Evolutionary conservation across 2,113 vertebrate species (phyloP), one percentile per base, ranked within the genome.

Genomic region (Anhinga anhinga): DNA sequence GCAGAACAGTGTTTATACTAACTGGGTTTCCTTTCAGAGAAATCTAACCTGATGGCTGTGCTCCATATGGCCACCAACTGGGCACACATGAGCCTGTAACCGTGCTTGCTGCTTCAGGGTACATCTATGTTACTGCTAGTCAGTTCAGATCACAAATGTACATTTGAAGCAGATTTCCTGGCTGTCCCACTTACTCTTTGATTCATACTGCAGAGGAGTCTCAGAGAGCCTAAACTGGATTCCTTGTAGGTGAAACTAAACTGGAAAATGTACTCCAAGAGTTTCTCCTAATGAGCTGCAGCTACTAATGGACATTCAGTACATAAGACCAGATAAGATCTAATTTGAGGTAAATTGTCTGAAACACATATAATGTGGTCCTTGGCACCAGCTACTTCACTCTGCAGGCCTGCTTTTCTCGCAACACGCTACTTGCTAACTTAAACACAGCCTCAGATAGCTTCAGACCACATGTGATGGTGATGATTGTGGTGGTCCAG

Each of bases 111-210:
- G 71, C 74, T 93, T 34, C 74, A 40, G 79, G 81, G 56, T 49
- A 32, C 0, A 0, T 30, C 7, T 23, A 26, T 5, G 5, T 21
- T 55, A 56, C 69, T 42, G 25, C 5, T 44, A 19, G 32, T 40
- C 49, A 38, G n/a, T 22, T 58, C 47, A 19, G 55, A 74, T 67
- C 58, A 74, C 34, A 67, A 22, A 10, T 0, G 2, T 17, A 53
- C 25, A 11, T 38, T 53, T 59, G 70, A 58, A 79, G 44, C 55
- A 50, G n/a, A 40, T 59, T 47, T 87, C 77, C 50, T 30, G 36
- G 26, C 62, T 80, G 44, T 36, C n/a, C 22, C 34, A 13, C 14
- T 56, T 40, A 27, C 52, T 76, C 59, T 63, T 69, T 26, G 40
- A 38, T 72, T 88, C 62, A 47, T 42, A 30, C 7, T 27, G 30